Evolutionary conservation across 1,140 invertebrate species (phyloP).

Genomic region (Leptonema lineaticorne): DNA sequence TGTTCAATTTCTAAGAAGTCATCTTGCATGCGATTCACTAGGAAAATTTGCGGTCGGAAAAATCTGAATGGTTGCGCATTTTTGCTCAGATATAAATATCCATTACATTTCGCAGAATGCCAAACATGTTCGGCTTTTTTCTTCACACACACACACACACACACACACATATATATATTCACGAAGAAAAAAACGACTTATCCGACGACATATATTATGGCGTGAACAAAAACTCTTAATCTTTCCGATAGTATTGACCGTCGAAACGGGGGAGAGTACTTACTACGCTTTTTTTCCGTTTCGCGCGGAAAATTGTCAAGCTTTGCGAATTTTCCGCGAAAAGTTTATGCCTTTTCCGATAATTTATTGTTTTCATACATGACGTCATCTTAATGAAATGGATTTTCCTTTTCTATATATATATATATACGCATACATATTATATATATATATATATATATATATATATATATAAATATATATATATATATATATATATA

Average conservation of each 20-base stretch:
- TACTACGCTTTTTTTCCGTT: too few relatives aligned
- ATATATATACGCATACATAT: background rate
- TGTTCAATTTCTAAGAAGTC: too few relatives aligned
- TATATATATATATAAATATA: background rate
- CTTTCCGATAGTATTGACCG: background rate
- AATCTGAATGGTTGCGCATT: too few relatives aligned
- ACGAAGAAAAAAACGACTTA: too few relatives aligned
- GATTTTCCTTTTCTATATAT: background rate
- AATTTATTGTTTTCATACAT: background rate
- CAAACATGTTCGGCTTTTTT: too few relatives aligned
- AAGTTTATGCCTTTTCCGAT: background rate
- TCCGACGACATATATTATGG: constrained; percentile 8
- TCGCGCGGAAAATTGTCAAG: constrained; percentile 6
- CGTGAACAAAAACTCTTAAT: background rate
- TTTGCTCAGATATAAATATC: too few relatives aligned
- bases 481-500: background rate
- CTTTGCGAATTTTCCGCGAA: background rate
- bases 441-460: background rate
- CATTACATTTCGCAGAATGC: too few relatives aligned
- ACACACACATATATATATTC: too few relatives aligned
- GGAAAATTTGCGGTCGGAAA: too few relatives aligned
- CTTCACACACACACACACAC: too few relatives aligned
- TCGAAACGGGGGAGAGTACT: background rate
- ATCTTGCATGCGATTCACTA: too few relatives aligned
- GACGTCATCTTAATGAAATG: background rate